Conservation (phyloP, 1,140 invertebrate species). For the Psix sp. region DNA sequence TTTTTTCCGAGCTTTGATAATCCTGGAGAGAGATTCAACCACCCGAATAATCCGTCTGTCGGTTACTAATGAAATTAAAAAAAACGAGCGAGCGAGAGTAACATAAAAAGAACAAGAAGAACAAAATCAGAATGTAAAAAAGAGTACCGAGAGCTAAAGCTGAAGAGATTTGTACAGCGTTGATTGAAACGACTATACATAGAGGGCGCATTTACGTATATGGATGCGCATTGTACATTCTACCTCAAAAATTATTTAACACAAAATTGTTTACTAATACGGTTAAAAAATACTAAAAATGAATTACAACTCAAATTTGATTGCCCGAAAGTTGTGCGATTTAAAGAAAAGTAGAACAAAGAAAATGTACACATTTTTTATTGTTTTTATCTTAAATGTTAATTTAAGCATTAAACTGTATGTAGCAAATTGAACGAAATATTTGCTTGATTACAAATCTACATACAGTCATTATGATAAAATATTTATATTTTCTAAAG, state of each 20-base stretch:
- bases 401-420: too few species aligned
- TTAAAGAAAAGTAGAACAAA: too few species aligned
- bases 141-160: slow-evolving; percentile 64
- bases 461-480: slow-evolving; percentile 23
- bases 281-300: too few species aligned
- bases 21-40: slow-evolving; percentile 67
- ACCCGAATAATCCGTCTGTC: slow-evolving; percentile 71
- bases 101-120: slow-evolving; percentile 47
- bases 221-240: slow-evolving; percentile 28
- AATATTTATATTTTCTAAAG: slow-evolving; percentile 37
- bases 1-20: slow-evolving; percentile 73
- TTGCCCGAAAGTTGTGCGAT: too few species aligned
- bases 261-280: slow-evolving; percentile 20
- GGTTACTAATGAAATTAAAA: slow-evolving; percentile 75
- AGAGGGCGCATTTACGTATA: slow-evolving; percentile 63
- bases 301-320: too few species aligned
- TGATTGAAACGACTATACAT: slow-evolving; percentile 71
- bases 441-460: not conserved
- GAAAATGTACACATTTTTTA: not conserved
- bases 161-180: slow-evolving; percentile 71
- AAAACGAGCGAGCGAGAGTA: slow-evolving; percentile 60
- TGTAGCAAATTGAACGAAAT: not conserved
- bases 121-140: slow-evolving; percentile 61
- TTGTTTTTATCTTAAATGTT: not conserved
- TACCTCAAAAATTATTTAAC: slow-evolving; percentile 33